Percentiles rank a stretch among this genome's conserved stretches.
phyloP scores from a whole-genome alignment of 1,140 invertebrate species.

The Aporrectodea caliginosa region DNA sequence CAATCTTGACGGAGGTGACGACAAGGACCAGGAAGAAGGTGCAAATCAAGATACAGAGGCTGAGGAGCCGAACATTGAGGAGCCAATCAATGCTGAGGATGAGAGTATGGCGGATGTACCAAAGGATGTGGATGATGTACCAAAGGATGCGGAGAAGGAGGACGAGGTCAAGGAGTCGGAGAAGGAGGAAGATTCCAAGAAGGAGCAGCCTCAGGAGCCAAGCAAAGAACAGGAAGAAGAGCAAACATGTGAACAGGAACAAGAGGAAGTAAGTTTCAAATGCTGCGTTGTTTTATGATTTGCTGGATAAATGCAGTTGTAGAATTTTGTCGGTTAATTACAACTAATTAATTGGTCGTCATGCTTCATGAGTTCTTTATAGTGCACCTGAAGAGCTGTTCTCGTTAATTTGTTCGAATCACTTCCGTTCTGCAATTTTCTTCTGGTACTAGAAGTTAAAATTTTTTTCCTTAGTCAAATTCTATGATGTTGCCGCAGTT shows the following conservation, averaged over 20 bases:
- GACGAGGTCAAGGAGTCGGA: slow-evolving; percentile 30
- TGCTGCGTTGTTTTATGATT: background rate
- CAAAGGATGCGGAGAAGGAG: slow-evolving; percentile 45
- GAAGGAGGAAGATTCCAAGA: slow-evolving; percentile 33
- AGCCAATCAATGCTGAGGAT: slow-evolving; percentile 4
- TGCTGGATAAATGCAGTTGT: too few species aligned
- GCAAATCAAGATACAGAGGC: slow-evolving; percentile 19
- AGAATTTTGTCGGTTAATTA: too few species aligned
- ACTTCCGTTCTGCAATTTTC: too few species aligned
- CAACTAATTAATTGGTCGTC: too few species aligned
- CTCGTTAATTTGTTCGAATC: too few species aligned
- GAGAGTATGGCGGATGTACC: slow-evolving; percentile 9
- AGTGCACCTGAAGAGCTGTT: too few species aligned
- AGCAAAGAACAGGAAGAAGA: slow-evolving; percentile 37
- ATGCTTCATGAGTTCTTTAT: too few species aligned
- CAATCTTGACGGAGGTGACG: slow-evolving; percentile 72
- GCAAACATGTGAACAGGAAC: background rate
- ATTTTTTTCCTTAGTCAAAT: too few species aligned
- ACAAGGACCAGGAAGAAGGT: slow-evolving; percentile 41
- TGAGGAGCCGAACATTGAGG: background rate
- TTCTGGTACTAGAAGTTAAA: too few species aligned
- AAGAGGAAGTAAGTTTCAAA: background rate
- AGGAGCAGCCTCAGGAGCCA: slow-evolving; percentile 33
- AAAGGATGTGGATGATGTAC: too few species aligned
- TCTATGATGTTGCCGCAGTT: too few species aligned